Evolutionary conservation across 2,888 invertebrate species (phyloP), one percentile per base, ranked within the genome.

Genomic region (Drosophila nr. medialis): DNA sequence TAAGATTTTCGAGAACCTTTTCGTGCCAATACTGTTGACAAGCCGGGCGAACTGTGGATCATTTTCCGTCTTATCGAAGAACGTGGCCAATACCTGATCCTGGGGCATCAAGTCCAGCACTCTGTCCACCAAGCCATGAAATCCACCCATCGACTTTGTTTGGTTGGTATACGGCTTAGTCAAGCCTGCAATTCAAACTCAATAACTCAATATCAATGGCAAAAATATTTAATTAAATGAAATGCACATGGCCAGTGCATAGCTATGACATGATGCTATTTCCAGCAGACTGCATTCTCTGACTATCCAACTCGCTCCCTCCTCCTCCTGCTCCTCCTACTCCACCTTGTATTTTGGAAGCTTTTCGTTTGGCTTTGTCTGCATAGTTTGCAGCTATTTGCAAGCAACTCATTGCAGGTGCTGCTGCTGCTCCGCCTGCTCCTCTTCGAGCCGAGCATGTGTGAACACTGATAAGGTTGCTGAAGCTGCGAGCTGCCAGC

Each of bases 61-160:
- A 76, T 90, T 84, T 67, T 93, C 93, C 64, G 91, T 89, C 86
- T 92, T 93, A 72, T 92, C 92, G 81, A 92, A 92, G 81, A 92
- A 93, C 48, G 91, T 83, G 56, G 92, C 86, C 70, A 92, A 75
- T 75, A 93, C 91, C 88, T 92, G 91, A 89, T 93, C 92, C 90
- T 92, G 92, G 51, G 93, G 93, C 86, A 93, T 68, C 34, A 90
- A 75, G 60, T 91, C 91, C 59, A 93, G 82, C 51, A 93, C 83
- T 71, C 91, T 91, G 78, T 92, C 92, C 58, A 93, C 89, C 67
- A 93, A 82, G 13, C 92, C 92, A 63, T 93, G 92, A 62, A 93
- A 79, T 29, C 93, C 93, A 63, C 89, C 90, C 55, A 89, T 77
- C 64, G 86, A 85, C 59, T 89, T 72, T 8, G 72, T 62, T 30